Conservation (phyloP, 2,888 invertebrate genomes). For the Acutogordius australiensis region DNA sequence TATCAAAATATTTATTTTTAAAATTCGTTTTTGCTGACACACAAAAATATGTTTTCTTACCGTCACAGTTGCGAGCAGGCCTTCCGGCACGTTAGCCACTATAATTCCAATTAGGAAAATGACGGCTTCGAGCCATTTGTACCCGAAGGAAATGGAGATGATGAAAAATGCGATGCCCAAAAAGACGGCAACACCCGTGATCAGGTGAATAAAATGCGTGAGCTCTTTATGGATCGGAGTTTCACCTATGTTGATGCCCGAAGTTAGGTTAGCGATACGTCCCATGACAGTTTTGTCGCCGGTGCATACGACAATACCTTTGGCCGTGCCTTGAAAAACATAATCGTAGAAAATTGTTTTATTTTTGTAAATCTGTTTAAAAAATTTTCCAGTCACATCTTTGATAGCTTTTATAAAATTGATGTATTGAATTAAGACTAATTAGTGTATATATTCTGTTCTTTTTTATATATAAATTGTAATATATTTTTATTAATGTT, state of each 20-base stretch:
- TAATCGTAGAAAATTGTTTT: too few relatives aligned
- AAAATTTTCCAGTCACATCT: too few relatives aligned
- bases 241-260: constrained; percentile 70
- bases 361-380: too few relatives aligned
- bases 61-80: constrained; percentile 84
- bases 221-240: constrained; percentile 97
- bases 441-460: too few relatives aligned
- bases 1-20: too few relatives aligned
- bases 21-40: too few relatives aligned
- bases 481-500: too few relatives aligned
- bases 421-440: too few relatives aligned
- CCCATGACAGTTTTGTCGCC: constrained; percentile 89
- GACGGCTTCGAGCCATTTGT: constrained; percentile 94
- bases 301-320: constrained; percentile 68
- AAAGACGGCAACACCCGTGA: constrained; percentile 24
- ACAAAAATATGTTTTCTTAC: constrained; percentile 26
- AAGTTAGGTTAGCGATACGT: constrained; percentile 67
- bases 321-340: constrained; percentile 39
- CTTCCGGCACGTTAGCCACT: constrained; percentile 96
- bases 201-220: constrained; percentile 89
- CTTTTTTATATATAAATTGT: too few relatives aligned
- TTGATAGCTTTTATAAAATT: too few relatives aligned
- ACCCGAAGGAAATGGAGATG: constrained; percentile 79
- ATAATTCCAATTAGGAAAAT: constrained; percentile 98
- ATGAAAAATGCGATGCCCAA: constrained; percentile 64